Evolutionary conservation across 2,113 vertebrate genomes (phyloP).

Genomic region (Albula glossodonta): DNA sequence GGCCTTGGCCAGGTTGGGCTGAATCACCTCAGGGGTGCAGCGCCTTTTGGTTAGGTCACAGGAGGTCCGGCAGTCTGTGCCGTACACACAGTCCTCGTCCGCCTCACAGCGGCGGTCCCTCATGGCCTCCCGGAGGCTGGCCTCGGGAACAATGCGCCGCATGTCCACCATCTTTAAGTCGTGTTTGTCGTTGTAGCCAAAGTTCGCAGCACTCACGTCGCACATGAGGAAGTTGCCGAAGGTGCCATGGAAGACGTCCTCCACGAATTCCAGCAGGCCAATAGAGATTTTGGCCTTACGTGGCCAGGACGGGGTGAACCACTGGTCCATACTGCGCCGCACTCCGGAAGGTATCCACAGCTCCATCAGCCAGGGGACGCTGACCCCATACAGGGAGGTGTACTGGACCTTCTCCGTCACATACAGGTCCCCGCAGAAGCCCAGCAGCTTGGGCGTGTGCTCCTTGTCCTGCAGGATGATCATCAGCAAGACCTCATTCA

Average conservation of each 20-base stretch:
- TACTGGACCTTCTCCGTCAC: conserved; percentile 90
- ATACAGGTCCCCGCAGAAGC: conserved; percentile 95
- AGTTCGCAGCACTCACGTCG: conserved; percentile 81
- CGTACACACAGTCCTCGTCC: conserved; percentile 87
- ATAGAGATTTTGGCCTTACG: conserved; percentile 97
- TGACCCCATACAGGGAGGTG: conserved; percentile 89
- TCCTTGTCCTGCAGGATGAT: conserved; percentile 89
- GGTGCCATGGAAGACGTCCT: conserved; percentile 95
- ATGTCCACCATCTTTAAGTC: conserved; percentile 94
- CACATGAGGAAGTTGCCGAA: conserved; percentile 98
- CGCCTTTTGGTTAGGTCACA: conserved; percentile 91
- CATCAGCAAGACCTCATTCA: conserved; percentile 92
- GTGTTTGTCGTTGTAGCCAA: conserved; percentile 91
- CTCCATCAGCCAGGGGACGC: conserved; percentile 90
- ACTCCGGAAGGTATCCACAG: conserved; percentile 86
- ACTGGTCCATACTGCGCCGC: conserved; percentile 88
- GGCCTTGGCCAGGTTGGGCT: conserved; percentile 93
- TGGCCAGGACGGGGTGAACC: conserved; percentile 95
- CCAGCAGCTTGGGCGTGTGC: conserved; percentile 89
- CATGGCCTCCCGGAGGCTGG: conserved; percentile 80
- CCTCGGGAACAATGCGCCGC: conserved; percentile 88
- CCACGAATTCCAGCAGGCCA: conserved; percentile 93
- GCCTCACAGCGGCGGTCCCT: conserved; percentile 84
- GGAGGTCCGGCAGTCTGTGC: conserved; percentile 86
- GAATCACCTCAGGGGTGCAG: conserved; percentile 86